A percentile compares a stretch with the other conserved stretches of the same genome.
Evolutionary conservation across 1,140 invertebrate genomes (phyloP).

Genomic region (Neotoxoptera formosana): DNA sequence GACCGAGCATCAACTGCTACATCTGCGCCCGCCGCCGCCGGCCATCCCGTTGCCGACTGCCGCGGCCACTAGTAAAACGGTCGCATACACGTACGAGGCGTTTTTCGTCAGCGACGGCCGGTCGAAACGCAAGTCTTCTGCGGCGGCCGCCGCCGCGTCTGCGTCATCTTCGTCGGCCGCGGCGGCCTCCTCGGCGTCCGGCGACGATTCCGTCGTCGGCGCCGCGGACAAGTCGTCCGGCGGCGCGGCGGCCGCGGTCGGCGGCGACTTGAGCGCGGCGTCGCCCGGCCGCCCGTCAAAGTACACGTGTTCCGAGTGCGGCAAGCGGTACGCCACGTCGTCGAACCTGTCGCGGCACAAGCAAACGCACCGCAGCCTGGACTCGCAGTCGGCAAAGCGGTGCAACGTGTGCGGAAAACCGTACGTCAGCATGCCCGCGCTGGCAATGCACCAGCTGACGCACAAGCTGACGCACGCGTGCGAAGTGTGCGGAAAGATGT

Average conservation of each 20-base stretch:
- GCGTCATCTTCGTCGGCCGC: constrained; percentile 72
- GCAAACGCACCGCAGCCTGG: constrained; percentile 93
- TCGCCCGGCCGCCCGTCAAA: constrained; percentile 75
- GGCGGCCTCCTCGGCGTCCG: background rate
- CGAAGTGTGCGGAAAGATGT: constrained; percentile 90
- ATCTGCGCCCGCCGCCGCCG: background rate
- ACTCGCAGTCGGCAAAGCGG: constrained; percentile 91
- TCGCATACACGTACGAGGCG: constrained; percentile 73
- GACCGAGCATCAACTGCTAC: background rate
- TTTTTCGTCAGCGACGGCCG: constrained; percentile 94
- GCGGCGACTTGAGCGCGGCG: background rate
- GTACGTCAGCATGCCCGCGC: constrained; percentile 96
- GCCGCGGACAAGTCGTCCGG: background rate
- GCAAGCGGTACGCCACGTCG: constrained; percentile 95
- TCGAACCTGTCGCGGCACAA: constrained; percentile 96
- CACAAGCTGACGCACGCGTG: constrained; percentile 91
- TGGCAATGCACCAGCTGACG: constrained; percentile 97
- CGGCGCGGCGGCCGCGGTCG: background rate
- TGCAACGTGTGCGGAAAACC: constrained; percentile 94
- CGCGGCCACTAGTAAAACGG: constrained; percentile 73
- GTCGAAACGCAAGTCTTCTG: constrained; percentile 70
- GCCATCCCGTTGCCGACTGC: background rate
- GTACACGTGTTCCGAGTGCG: constrained; percentile 94
- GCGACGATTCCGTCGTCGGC: constrained; percentile 16
- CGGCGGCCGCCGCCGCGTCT: constrained; percentile 73